Evolutionary conservation across 2,888 invertebrate genomes (phyloP).

Genomic region (Trichogramma dendrolimi): DNA sequence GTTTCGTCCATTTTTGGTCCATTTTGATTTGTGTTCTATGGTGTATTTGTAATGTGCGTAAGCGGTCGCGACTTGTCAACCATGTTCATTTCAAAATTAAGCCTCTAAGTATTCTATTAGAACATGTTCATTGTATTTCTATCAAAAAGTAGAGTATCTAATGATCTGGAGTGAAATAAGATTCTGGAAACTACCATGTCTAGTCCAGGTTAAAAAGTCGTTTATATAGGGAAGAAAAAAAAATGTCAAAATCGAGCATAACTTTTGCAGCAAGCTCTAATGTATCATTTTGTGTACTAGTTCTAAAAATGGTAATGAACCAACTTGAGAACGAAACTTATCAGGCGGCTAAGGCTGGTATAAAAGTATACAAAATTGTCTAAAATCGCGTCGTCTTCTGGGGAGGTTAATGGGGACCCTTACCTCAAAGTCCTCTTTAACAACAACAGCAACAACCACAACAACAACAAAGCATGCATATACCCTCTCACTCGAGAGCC

Average conservation of each 20-base stretch:
- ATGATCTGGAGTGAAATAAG: too few relatives aligned
- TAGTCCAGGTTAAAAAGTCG: too few relatives aligned
- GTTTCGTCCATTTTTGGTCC: too few relatives aligned
- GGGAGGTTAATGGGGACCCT: constrained; percentile 42
- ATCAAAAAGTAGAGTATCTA: too few relatives aligned
- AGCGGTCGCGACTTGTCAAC: too few relatives aligned
- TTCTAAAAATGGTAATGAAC: neutral
- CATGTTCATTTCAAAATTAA: too few relatives aligned
- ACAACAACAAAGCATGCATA: constrained; percentile 32
- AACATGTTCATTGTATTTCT: too few relatives aligned
- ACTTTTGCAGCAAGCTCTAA: neutral
- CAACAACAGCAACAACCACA: neutral
- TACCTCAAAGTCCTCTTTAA: constrained; percentile 37
- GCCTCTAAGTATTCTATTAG: too few relatives aligned
- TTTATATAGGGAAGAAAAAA: neutral
- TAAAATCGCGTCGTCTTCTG: constrained; percentile 39
- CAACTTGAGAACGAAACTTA: neutral
- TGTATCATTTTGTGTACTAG: neutral
- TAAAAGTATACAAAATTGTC: neutral
- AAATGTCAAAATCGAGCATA: neutral
- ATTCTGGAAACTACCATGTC: too few relatives aligned
- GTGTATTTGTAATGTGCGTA: too few relatives aligned
- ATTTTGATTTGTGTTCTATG: too few relatives aligned
- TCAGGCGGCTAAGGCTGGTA: constrained; percentile 1
- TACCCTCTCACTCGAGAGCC: constrained; percentile 38